Conservation (phyloP, 2,797 vertebrate genomes). For the Rhabdomys pumilio region DNA sequence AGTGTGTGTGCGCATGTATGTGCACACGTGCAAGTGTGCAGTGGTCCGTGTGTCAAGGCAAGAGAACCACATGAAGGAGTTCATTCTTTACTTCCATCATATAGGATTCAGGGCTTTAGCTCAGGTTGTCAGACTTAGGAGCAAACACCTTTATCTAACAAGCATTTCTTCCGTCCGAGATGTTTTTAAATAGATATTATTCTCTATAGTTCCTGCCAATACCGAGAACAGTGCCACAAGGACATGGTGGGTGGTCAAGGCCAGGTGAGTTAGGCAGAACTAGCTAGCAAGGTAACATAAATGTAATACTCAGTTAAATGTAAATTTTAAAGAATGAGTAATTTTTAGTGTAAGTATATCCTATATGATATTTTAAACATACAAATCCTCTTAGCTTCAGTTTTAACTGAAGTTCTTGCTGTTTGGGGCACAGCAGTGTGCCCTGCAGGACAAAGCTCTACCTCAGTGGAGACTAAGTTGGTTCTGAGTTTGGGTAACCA, state of each 20-base stretch:
- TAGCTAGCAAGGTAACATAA: not conserved
- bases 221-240: not conserved
- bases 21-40: no score
- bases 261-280: not conserved
- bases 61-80: not conserved
- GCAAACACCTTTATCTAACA: not conserved
- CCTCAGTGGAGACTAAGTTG: not conserved
- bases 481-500: not conserved
- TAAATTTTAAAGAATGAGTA: not conserved
- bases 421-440: no score
- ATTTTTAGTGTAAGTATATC: not conserved
- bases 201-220: not conserved
- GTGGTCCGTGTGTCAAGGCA: not conserved
- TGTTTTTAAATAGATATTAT: not conserved
- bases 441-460: not conserved
- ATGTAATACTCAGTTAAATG: not conserved
- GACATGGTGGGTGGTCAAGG: not conserved
- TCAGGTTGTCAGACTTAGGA: not conserved
- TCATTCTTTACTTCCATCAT: not conserved
- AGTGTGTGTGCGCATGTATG: not conserved
- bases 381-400: not conserved
- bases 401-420: not conserved
- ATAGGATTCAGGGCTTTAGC: not conserved
- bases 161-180: not conserved
- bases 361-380: not conserved